Base-by-base conservation (phyloP, 1,140 invertebrate genomes). In the Drosophila rhopaloa region DNA sequence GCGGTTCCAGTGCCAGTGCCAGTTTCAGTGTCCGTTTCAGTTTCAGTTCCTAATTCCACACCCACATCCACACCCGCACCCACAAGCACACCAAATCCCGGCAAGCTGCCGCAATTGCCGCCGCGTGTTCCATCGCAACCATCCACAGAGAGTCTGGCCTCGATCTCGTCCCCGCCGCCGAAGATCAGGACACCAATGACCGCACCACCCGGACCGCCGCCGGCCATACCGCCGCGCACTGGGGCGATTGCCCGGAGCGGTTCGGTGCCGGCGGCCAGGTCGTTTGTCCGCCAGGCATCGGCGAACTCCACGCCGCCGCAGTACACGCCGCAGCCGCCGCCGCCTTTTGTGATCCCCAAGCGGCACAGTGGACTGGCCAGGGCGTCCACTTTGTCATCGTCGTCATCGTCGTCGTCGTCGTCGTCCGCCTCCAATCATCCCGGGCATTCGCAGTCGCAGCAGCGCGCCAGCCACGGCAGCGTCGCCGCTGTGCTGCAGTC, bases 281-380 rank as follows among this genome's bases (percentile, higher is more conserved):
- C 73, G 29, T 91, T 92, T 56, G 80, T 84, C 32, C 79, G 91
- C 11, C 92, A 92, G 59, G 72, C 88, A 19, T 86, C 91, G 57
- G 76, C 92, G 47, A 91, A 92, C 62, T 92, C 92, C 47, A 91
- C 92, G 72, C 85, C 85, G 68, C 89, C 92, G 32, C 92, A 93
- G 48, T 92, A 93, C 13, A 92, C 92, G 51, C 92, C 93, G 9
- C 93, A 93, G 59, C 86, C 93, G 46, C 93, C 94, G 81, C 92
- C 94, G 5, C 93, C 94, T 54, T 94, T 94, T 90, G 93, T 94
- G 43, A 94, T 94, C 59, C 94, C 94, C 55, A 94, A 94, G 75
- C 88, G 94, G 19, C 84, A 81, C 51, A 76, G 61, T 13, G 79
- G 76, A 4, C 58, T 92, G 57, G 70, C 83, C 37, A 76, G 91